Evolutionary conservation across 2,113 vertebrate genomes (phyloP).

Genomic region (Plestiodon gilberti): DNA sequence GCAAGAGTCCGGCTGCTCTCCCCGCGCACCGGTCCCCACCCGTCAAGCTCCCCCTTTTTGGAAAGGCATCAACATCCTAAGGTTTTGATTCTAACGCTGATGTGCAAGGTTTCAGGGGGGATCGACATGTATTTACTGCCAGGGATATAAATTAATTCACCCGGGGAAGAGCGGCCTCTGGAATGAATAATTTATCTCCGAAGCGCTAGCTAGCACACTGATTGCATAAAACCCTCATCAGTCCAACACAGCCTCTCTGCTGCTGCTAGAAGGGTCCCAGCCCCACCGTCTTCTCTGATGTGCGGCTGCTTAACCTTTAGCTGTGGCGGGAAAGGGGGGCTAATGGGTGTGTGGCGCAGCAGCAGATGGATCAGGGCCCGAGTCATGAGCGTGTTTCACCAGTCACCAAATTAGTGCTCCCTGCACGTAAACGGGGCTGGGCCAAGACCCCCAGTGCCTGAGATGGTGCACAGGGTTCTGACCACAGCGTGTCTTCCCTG

Average conservation of each 20-base stretch:
- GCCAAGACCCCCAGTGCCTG: too few species aligned
- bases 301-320: constrained; percentile 65
- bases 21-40: constrained; percentile 40
- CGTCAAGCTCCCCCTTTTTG: neutral
- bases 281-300: constrained; percentile 51
- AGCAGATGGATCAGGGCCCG: neutral
- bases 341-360: neutral
- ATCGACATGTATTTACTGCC: constrained; percentile 69
- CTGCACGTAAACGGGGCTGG: too few species aligned
- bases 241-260: neutral
- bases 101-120: constrained; percentile 60
- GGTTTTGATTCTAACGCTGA: constrained; percentile 64
- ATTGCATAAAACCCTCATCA: constrained; percentile 63
- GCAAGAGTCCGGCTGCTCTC: neutral
- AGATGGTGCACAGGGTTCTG: too few species aligned
- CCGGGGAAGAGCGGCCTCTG: constrained; percentile 59
- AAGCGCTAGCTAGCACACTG: constrained; percentile 41
- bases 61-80: constrained; percentile 65
- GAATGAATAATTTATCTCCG: constrained; percentile 72
- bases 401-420: too few species aligned
- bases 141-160: constrained; percentile 68
- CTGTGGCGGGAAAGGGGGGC: constrained; percentile 49
- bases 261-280: constrained; percentile 44
- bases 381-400: neutral
- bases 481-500: too few species aligned